Evolutionary conservation across 2,113 vertebrate species (phyloP).

Genomic region (Saguinus midas): DNA sequence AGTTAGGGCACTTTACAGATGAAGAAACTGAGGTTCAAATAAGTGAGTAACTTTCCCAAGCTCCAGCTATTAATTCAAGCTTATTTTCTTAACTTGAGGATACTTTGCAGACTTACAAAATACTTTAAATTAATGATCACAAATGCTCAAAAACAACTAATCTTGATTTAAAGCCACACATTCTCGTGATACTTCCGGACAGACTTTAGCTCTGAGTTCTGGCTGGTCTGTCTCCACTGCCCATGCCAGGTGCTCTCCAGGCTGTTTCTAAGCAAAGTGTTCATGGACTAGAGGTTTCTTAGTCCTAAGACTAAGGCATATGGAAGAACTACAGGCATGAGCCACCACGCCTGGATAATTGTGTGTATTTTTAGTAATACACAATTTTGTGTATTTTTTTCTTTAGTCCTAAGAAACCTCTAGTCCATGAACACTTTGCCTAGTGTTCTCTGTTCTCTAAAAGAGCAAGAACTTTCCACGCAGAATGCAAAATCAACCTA

Average conservation of each 20-base stretch:
- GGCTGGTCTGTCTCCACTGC: neutral
- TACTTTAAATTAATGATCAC: neutral
- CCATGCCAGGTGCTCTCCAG: neutral
- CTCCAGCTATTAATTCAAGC: neutral
- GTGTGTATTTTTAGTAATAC: too few relatives aligned
- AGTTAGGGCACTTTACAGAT: neutral
- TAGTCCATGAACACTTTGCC: too few relatives aligned
- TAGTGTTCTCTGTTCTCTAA: neutral
- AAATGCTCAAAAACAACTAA: neutral
- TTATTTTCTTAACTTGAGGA: neutral
- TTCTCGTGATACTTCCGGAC: neutral
- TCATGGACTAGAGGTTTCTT: neutral
- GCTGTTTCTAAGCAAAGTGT: neutral
- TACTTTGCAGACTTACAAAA: neutral
- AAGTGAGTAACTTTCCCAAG: neutral
- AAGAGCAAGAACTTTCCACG: neutral
- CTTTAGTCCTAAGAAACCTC: too few relatives aligned
- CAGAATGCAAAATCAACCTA: neutral
- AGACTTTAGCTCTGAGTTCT: neutral
- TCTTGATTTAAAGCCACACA: neutral
- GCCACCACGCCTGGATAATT: too few relatives aligned
- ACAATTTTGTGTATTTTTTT: too few relatives aligned
- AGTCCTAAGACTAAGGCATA: neutral
- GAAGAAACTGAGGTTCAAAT: neutral
- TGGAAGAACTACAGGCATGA: too few relatives aligned